phyloP scores from a whole-genome alignment of 2,888 invertebrate genomes.

The Andrena dorsata region DNA sequence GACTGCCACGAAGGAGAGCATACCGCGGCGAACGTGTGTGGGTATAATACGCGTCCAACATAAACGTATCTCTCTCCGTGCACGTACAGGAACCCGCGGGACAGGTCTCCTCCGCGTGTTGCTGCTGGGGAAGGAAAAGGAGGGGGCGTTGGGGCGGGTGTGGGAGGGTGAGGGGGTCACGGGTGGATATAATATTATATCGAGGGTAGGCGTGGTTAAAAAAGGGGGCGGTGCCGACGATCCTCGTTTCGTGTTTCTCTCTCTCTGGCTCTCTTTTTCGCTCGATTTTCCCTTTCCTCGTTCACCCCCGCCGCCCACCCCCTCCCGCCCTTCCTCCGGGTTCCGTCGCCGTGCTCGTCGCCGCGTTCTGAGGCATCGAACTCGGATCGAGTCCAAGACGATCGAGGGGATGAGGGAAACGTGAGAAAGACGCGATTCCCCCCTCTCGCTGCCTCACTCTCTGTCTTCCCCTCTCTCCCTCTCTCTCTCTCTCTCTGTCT shows the following conservation, averaged over 20 bases:
- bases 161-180: slow-evolving; percentile 53
- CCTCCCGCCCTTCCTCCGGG: slow-evolving; percentile 38
- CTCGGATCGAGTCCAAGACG: slow-evolving; percentile 80
- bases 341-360: slow-evolving; percentile 57
- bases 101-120: slow-evolving; percentile 47
- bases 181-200: slow-evolving; percentile 76
- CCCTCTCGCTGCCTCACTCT: neutral
- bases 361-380: slow-evolving; percentile 80
- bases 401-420: slow-evolving; percentile 51
- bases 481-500: slow-evolving; percentile 3
- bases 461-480: slow-evolving; percentile 8
- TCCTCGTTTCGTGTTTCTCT: slow-evolving; percentile 76
- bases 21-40: slow-evolving; percentile 68
- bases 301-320: slow-evolving; percentile 49
- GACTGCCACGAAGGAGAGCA: slow-evolving; percentile 44
- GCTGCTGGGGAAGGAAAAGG: slow-evolving; percentile 18
- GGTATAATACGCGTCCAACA: slow-evolving; percentile 66
- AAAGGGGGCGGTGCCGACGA: slow-evolving; percentile 81
- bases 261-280: slow-evolving; percentile 66
- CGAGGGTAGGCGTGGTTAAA: slow-evolving; percentile 84
- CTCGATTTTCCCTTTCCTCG: slow-evolving; percentile 42
- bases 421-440: slow-evolving; percentile 44
- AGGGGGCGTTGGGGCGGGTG: slow-evolving; percentile 26
- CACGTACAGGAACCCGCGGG: slow-evolving; percentile 53
- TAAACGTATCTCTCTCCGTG: slow-evolving; percentile 52